phyloP scores from a whole-genome alignment of 2,888 invertebrate genomes.

The Boloria selene region DNA sequence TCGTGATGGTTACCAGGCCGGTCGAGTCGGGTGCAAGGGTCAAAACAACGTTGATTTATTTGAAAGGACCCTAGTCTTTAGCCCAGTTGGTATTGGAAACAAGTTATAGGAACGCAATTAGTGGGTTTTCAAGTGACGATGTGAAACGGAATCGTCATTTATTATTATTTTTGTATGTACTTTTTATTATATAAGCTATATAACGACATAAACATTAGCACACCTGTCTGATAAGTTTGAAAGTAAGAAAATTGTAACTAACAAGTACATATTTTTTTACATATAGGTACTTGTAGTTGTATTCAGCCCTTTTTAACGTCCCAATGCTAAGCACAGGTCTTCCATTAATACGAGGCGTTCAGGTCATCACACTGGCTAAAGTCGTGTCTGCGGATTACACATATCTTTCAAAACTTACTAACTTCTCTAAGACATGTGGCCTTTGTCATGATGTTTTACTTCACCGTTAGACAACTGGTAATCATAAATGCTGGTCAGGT shows the following conservation, averaged over 20 bases:
- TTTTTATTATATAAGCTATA: background rate
- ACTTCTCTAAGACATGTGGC: no score
- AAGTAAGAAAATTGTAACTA: background rate
- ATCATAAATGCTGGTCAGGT: no score
- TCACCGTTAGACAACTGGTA: no score
- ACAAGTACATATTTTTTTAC: no score
- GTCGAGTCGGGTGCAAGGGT: constrained; percentile 57
- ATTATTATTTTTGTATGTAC: constrained; percentile 8
- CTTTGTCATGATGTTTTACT: no score
- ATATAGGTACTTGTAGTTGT: no score
- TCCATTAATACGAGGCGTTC: no score
- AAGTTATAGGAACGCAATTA: constrained; percentile 44
- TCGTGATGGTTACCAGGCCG: constrained; percentile 59
- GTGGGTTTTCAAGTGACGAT: constrained; percentile 35
- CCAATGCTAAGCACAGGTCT: no score
- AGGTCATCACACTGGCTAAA: no score
- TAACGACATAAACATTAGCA: background rate
- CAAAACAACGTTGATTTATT: constrained; percentile 69
- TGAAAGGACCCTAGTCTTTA: constrained; percentile 29
- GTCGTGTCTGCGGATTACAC: no score
- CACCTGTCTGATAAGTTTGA: constrained; percentile 5
- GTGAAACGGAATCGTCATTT: constrained; percentile 24
- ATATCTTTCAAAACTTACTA: no score
- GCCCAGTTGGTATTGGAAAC: constrained; percentile 29
- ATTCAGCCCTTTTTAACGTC: no score